A percentile compares a stretch with the other conserved stretches of the same genome.
Evolutionary conservation across 2,888 invertebrate genomes (phyloP).

Genomic region (Pherbina coryleti): DNA sequence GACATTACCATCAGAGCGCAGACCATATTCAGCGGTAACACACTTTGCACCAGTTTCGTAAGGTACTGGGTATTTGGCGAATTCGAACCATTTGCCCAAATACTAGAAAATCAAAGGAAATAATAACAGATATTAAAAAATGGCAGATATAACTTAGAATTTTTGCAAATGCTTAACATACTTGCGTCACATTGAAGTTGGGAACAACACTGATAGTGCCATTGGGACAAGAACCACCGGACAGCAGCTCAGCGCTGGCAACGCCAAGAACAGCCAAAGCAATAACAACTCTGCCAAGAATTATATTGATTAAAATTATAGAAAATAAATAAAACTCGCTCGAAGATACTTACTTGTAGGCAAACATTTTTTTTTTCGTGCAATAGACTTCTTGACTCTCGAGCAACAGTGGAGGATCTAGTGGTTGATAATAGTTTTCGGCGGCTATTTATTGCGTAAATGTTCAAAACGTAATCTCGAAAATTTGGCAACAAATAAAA

Average conservation of each 20-base stretch:
- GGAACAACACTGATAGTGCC: not conserved
- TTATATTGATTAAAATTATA: too few relatives aligned
- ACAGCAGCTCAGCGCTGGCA: not conserved
- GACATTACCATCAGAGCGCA: constrained; percentile 69
- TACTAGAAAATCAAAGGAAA: constrained; percentile 69
- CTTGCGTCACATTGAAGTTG: not conserved
- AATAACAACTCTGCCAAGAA: not conserved
- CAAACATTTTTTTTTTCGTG: too few relatives aligned
- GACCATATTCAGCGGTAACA: constrained; percentile 75
- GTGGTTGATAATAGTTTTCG: too few relatives aligned
- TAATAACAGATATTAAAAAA: too few relatives aligned
- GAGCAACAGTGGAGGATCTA: too few relatives aligned
- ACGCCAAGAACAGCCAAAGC: not conserved
- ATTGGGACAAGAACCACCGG: not conserved
- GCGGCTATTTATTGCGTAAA: too few relatives aligned
- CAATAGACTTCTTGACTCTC: too few relatives aligned
- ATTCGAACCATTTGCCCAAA: constrained; percentile 81
- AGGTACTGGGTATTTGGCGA: constrained; percentile 78
- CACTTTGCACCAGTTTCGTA: constrained; percentile 81
- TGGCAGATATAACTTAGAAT: too few relatives aligned
- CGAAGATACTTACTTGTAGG: too few relatives aligned
- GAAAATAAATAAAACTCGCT: too few relatives aligned
- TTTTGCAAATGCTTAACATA: not conserved
- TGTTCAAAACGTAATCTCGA: too few relatives aligned
- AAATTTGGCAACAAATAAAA: too few relatives aligned